These are phyloP conservation scores for Tachystola acroxantha DNA, from an alignment of 2,888 invertebrate genomes.

Conservation along the genomic window DNA sequence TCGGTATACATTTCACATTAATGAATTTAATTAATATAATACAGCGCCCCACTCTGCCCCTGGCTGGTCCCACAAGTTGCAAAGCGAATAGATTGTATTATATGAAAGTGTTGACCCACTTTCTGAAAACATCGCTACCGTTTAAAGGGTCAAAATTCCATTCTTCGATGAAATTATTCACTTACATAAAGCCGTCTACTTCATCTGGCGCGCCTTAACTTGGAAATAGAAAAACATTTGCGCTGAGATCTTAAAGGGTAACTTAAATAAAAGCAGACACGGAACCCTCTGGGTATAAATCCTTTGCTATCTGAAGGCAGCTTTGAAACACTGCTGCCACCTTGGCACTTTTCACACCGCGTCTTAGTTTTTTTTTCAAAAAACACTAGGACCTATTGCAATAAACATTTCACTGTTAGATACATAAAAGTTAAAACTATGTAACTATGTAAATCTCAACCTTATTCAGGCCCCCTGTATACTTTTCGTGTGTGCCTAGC, in stretches of 20 bases:
- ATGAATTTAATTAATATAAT: not conserved
- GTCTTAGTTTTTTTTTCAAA: no score
- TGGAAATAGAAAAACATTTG: slow-evolving; percentile 5
- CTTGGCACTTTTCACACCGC: not conserved
- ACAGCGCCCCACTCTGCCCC: no score
- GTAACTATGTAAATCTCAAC: no score
- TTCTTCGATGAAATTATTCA: slow-evolving; percentile 4
- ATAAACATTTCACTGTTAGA: no score
- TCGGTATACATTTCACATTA: no score
- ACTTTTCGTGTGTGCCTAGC: no score
- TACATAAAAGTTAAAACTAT: no score
- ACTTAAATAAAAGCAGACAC: slow-evolving; percentile 30
- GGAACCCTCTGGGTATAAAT: slow-evolving; percentile 29
- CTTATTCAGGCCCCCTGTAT: no score
- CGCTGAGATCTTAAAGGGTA: slow-evolving; percentile 23
- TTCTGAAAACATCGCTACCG: not conserved
- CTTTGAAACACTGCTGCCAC: slow-evolving; percentile 24
- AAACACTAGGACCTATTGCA: no score
- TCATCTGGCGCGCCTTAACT: not conserved
- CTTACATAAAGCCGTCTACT: not conserved
- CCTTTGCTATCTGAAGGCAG: slow-evolving; percentile 28
- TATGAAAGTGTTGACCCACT: slow-evolving; percentile 2
- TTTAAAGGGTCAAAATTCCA: slow-evolving; percentile 1
- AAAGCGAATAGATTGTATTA: not conserved
- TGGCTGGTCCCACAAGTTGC: no score